Evolutionary conservation across 2,113 vertebrate genomes (phyloP).

Genomic region (Nannospalax galili): DNA sequence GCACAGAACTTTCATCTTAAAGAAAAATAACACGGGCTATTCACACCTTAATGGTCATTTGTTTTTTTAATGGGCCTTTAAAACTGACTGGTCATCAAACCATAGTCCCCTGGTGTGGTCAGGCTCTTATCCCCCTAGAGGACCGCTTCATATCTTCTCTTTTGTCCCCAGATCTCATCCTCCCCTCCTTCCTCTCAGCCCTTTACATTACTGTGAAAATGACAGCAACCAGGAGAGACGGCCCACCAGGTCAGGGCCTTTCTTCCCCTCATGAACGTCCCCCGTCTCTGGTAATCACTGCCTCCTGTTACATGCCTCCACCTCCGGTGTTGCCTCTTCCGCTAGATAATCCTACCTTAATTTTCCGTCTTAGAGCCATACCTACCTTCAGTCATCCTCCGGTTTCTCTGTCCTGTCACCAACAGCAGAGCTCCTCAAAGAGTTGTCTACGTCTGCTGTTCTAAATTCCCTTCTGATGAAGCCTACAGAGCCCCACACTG

Average conservation of each 20-base stretch:
- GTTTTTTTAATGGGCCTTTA: background rate
- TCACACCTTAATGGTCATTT: background rate
- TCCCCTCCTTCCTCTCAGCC: background rate
- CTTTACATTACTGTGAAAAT: background rate
- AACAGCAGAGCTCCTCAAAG: background rate
- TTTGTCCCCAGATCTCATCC: background rate
- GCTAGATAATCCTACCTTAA: background rate
- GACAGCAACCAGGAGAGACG: background rate
- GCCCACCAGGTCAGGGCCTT: no score
- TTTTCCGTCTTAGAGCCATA: background rate
- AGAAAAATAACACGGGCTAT: no score
- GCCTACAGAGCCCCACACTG: background rate
- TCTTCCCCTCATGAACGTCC: background rate
- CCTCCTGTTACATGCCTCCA: background rate
- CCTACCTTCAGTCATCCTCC: background rate
- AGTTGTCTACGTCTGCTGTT: background rate
- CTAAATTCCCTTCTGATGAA: no score
- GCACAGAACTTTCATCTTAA: background rate
- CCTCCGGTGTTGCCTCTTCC: fast-evolving
- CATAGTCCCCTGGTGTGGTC: background rate
- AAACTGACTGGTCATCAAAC: background rate
- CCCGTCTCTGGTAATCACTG: background rate
- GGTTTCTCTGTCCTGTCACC: background rate
- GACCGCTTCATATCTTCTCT: background rate
- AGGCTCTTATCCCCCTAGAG: background rate